Percentiles rank a stretch among this genome's conserved stretches.
These are phyloP conservation scores for Zaprionus ornatus DNA, from an alignment of 1,140 invertebrate species.

Conservation along the genomic window DNA sequence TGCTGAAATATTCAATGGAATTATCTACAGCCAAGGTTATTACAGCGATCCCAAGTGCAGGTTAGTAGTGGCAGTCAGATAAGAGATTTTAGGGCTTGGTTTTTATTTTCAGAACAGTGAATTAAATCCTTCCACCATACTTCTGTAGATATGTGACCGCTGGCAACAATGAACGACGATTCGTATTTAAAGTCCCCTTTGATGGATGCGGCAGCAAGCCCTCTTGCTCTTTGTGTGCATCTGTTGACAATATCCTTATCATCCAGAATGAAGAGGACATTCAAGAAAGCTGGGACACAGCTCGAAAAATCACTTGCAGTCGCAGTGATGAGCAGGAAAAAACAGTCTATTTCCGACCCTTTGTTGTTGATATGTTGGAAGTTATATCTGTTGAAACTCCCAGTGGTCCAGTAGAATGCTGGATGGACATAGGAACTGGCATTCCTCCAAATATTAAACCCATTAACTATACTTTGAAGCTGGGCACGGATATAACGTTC, in stretches of 20 bases:
- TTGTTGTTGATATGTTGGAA: constrained; percentile 89
- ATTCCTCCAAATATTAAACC: constrained; percentile 87
- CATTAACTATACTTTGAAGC: constrained; percentile 85
- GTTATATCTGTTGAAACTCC: constrained; percentile 87
- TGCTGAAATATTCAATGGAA: constrained; percentile 87
- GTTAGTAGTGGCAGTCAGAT: constrained; percentile 68
- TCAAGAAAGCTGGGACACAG: constrained; percentile 86
- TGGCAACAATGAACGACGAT: constrained; percentile 85
- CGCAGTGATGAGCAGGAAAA: constrained; percentile 85
- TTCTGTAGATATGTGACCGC: constrained; percentile 86
- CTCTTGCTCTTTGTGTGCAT: constrained; percentile 86
- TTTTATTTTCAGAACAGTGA: neutral
- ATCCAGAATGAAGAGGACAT: constrained; percentile 88
- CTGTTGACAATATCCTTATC: constrained; percentile 87
- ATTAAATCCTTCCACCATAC: neutral
- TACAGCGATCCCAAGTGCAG: constrained; percentile 88
- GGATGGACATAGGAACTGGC: constrained; percentile 91
- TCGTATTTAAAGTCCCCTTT: constrained; percentile 87
- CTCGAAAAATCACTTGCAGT: constrained; percentile 87
- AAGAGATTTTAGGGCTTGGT: neutral
- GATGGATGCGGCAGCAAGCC: constrained; percentile 87
- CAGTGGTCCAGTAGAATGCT: constrained; percentile 87
- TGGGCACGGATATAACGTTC: constrained; percentile 89
- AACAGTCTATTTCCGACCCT: constrained; percentile 88
- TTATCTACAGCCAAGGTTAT: constrained; percentile 90